Evolutionary conservation across 2,888 invertebrate species (phyloP).

Genomic region (Drosophila testacea): DNA sequence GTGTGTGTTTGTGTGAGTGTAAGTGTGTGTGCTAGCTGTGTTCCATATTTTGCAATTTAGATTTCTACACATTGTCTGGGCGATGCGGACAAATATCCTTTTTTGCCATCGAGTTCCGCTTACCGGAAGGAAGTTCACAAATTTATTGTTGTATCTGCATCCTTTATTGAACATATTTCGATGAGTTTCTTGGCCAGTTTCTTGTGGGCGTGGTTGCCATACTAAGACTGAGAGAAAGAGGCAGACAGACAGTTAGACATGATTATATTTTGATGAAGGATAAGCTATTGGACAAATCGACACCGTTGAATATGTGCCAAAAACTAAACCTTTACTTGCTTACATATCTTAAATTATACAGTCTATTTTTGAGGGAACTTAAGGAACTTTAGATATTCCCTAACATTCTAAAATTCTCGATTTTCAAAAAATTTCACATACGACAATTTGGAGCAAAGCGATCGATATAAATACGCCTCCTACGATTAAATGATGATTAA

Average conservation of each 20-base stretch:
- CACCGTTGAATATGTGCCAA: too few relatives aligned
- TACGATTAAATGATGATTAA: too few relatives aligned
- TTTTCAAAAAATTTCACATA: too few relatives aligned
- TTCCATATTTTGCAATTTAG: conserved; percentile 79
- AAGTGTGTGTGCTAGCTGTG: conserved; percentile 32
- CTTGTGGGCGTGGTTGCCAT: conserved; percentile 32
- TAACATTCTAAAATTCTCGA: too few relatives aligned
- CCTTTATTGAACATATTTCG: conserved; percentile 32
- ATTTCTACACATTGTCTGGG: conserved; percentile 66
- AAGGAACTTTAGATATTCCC: too few relatives aligned
- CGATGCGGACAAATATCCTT: conserved; percentile 58
- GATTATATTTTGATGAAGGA: background rate
- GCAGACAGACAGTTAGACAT: background rate
- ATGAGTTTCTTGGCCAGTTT: conserved; percentile 31
- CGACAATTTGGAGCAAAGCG: too few relatives aligned
- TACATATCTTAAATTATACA: too few relatives aligned
- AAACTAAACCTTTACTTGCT: too few relatives aligned
- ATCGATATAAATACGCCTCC: too few relatives aligned
- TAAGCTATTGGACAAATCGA: background rate
- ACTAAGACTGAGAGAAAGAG: background rate
- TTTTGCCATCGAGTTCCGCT: conserved; percentile 61
- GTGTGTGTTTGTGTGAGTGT: conserved; percentile 12
- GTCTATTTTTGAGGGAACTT: too few relatives aligned
- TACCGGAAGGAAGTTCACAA: conserved; percentile 76
- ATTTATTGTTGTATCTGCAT: conserved; percentile 44